phyloP scores from a whole-genome alignment of 2,888 invertebrate species.

The Rhaphigaster nebulosa region DNA sequence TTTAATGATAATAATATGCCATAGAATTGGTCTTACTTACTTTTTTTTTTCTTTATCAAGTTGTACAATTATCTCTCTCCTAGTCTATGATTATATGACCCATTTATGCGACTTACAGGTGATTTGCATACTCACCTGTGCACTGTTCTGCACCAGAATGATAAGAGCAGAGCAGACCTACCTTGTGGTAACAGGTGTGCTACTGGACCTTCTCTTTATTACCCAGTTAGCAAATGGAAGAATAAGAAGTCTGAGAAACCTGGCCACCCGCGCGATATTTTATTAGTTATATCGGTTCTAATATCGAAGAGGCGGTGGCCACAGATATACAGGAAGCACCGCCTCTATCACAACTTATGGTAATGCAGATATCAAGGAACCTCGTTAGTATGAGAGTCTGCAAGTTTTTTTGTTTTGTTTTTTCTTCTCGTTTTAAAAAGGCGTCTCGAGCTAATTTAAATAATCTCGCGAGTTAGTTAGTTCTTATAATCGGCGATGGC shows the following conservation, averaged over 20 bases:
- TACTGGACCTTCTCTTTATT: background rate
- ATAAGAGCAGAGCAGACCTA: background rate
- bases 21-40: too few species aligned
- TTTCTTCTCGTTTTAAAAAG: background rate
- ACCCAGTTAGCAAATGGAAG: background rate
- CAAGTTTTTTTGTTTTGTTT: background rate
- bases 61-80: too few species aligned
- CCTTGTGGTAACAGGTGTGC: background rate
- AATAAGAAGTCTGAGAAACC: background rate
- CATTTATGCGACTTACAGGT: background rate
- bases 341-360: background rate
- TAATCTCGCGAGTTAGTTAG: constrained; percentile 20
- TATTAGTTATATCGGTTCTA: background rate
- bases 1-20: too few species aligned
- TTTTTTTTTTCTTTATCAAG: too few species aligned
- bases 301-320: background rate
- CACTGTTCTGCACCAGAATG: background rate
- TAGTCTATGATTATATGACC: too few species aligned
- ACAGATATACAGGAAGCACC: background rate
- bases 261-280: background rate
- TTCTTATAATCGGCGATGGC: background rate
- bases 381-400: background rate
- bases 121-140: background rate
- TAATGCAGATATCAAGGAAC: background rate
- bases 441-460: background rate